phyloP scores from a whole-genome alignment of 2,797 vertebrate genomes.

The Spinus olivaceus region DNA sequence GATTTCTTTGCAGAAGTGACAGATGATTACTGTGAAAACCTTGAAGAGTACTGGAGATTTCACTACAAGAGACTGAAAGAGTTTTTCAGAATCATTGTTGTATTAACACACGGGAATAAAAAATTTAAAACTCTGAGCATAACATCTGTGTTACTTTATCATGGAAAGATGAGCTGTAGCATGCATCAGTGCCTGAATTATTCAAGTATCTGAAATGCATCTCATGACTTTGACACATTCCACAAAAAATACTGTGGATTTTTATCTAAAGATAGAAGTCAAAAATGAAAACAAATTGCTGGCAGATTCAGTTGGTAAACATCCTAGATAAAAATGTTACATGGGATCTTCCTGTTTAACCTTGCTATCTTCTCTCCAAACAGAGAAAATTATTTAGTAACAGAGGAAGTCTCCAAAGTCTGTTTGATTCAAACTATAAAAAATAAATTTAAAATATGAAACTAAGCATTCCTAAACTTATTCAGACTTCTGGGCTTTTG shows the following conservation, averaged over 20 bases:
- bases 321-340: not conserved
- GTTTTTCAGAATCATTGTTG: not conserved
- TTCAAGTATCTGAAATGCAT: slow-evolving; percentile 21
- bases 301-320: not conserved
- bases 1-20: not conserved
- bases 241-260: not conserved
- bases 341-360: not conserved
- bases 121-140: not conserved
- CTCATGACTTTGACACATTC: not conserved
- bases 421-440: not conserved
- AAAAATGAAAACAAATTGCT: not conserved
- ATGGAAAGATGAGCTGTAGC: not conserved
- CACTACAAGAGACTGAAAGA: not conserved
- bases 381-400: not conserved
- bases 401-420: not conserved
- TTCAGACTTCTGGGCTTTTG: not conserved
- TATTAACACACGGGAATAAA: not conserved
- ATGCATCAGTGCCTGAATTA: slow-evolving; percentile 10
- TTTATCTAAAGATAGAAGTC: not conserved
- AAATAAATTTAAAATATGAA: not conserved
- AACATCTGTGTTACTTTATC: not conserved
- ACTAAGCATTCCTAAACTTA: not conserved
- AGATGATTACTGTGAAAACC: not conserved
- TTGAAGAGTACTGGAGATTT: not conserved
- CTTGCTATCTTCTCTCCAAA: not conserved